Evolutionary conservation across 1,140 invertebrate genomes (phyloP).

Genomic region (Papilio polyxenes): DNA sequence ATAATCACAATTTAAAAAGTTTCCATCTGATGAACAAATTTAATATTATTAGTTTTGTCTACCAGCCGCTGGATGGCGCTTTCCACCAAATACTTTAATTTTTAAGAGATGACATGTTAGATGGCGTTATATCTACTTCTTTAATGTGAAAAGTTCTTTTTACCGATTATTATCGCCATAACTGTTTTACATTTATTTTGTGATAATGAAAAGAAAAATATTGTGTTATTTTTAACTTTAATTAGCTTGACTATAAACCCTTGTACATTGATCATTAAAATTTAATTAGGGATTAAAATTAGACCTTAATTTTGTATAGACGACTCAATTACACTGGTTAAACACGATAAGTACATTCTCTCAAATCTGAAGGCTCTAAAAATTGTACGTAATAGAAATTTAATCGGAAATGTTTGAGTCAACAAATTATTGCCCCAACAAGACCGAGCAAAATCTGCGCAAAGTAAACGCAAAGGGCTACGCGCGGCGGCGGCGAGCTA

Average conservation of each 20-base stretch:
- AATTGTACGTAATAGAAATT: background rate
- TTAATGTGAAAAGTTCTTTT: background rate
- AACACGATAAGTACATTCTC: background rate
- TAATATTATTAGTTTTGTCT: background rate
- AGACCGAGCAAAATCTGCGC: background rate
- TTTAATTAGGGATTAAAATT: too few species aligned
- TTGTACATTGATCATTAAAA: too few species aligned
- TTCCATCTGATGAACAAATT: background rate
- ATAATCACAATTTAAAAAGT: background rate
- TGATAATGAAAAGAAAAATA: background rate
- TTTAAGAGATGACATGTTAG: background rate
- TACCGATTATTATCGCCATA: background rate
- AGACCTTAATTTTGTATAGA: too few species aligned
- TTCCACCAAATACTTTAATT: background rate
- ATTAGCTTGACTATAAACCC: background rate
- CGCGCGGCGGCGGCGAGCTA: conserved; percentile 37
- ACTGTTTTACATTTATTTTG: background rate
- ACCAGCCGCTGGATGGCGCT: background rate
- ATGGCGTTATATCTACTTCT: background rate
- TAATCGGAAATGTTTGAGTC: conserved; percentile 41
- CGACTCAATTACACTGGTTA: too few species aligned
- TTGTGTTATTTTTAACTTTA: background rate
- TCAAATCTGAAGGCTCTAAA: background rate
- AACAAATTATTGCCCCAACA: background rate
- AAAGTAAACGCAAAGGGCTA: conserved; percentile 22